phyloP scores from a whole-genome alignment of 2,113 vertebrate species.

The Albula goreensis region DNA sequence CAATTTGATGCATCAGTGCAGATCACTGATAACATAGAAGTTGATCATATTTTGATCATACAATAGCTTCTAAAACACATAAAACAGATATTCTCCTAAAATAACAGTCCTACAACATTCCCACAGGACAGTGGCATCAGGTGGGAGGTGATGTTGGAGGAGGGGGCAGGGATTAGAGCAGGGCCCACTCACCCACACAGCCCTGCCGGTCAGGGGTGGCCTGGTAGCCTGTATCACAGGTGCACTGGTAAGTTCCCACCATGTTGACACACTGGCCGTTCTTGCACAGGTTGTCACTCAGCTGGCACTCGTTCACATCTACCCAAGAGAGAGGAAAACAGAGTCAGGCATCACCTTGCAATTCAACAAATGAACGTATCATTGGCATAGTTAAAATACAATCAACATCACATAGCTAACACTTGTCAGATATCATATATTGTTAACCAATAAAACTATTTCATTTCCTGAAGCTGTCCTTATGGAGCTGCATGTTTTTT shows the following conservation, averaged over 20 bases:
- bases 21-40: not conserved
- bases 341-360: not conserved
- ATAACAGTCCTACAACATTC: not conserved
- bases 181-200: slow-evolving; percentile 79
- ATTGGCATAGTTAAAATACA: too few species aligned
- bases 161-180: not conserved
- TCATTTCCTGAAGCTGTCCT: too few species aligned
- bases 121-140: not conserved
- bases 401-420: too few species aligned
- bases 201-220: slow-evolving; percentile 78
- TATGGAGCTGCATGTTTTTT: too few species aligned
- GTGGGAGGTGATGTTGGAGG: not conserved
- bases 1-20: not conserved
- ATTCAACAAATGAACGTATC: too few species aligned
- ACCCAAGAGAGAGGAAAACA: not conserved
- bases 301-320: slow-evolving; percentile 90
- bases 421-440: too few species aligned
- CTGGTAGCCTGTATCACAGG: slow-evolving; percentile 86
- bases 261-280: slow-evolving; percentile 85
- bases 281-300: slow-evolving; percentile 84
- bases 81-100: not conserved
- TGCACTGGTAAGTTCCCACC: slow-evolving; percentile 86
- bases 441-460: too few species aligned
- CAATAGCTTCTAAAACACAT: too few species aligned
- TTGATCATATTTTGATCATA: too few species aligned